phyloP scores from a whole-genome alignment of 2,113 vertebrate genomes.

The Amphiprion ocellaris region DNA sequence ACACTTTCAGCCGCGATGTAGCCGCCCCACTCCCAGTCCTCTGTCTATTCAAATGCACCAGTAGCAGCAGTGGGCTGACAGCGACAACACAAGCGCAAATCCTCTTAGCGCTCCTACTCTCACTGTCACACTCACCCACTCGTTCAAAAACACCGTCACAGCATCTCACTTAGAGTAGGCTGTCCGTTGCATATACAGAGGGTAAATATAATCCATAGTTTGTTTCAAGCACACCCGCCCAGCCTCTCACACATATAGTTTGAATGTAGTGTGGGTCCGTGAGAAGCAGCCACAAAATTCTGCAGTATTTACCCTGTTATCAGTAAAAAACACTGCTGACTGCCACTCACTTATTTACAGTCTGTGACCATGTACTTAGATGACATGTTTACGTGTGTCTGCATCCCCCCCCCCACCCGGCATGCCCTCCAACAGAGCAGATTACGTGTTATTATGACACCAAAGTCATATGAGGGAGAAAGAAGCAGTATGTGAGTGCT shows the following conservation, averaged over 20 bases:
- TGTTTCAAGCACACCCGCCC: slow-evolving; percentile 39
- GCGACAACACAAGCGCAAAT: slow-evolving; percentile 69
- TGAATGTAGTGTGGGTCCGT: slow-evolving; percentile 36
- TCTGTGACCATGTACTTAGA: slow-evolving; percentile 45
- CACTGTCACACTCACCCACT: slow-evolving; percentile 76
- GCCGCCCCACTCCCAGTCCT: not conserved
- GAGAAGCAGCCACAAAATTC: slow-evolving; percentile 44
- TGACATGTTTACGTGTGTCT: slow-evolving; percentile 58
- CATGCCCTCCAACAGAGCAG: slow-evolving; percentile 27
- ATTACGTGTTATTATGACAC: slow-evolving; percentile 66
- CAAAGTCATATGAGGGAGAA: slow-evolving; percentile 13
- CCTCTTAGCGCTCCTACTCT: slow-evolving; percentile 73
- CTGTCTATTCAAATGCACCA: slow-evolving; percentile 53
- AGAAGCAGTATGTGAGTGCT: slow-evolving; percentile 45
- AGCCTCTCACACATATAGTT: slow-evolving; percentile 34
- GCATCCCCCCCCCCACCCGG: slow-evolving; percentile 11
- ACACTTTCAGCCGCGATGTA: slow-evolving; percentile 23
- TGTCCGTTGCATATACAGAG: slow-evolving; percentile 42
- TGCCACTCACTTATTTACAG: slow-evolving; percentile 35
- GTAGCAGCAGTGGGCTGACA: slow-evolving; percentile 54
- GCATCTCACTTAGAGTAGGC: slow-evolving; percentile 53
- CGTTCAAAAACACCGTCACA: slow-evolving; percentile 64
- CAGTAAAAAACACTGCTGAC: slow-evolving; percentile 49
- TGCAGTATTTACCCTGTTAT: slow-evolving; percentile 58
- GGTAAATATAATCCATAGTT: slow-evolving; percentile 68